phyloP scores from a whole-genome alignment of 2,888 invertebrate genomes.

The Acleris literana region DNA sequence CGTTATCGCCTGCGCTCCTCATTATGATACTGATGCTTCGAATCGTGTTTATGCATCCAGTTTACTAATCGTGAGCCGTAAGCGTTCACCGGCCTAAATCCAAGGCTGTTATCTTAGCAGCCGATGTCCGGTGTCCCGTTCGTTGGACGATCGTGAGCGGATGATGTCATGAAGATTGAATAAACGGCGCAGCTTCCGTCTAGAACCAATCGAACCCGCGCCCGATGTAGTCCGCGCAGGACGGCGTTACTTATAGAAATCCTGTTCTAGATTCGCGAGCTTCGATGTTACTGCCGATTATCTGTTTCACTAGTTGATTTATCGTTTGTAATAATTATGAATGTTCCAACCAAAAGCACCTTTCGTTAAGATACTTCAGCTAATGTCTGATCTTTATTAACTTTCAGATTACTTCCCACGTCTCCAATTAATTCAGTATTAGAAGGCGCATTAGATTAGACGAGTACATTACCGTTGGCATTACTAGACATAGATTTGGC shows the following conservation, averaged over 20 bases:
- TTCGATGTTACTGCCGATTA: constrained; percentile 10
- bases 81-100: constrained; percentile 10
- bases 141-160: constrained; percentile 42
- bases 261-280: constrained; percentile 28
- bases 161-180: constrained; percentile 45
- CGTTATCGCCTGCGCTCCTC: constrained; percentile 17
- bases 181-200: constrained; percentile 35
- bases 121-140: constrained; percentile 47
- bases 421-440: no score
- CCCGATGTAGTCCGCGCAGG: constrained; percentile 26
- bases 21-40: constrained; percentile 5
- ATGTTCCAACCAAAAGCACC: not conserved
- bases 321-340: constrained; percentile 3
- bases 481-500: constrained; percentile 35
- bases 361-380: no score
- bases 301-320: constrained; percentile 18
- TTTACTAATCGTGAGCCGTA: constrained; percentile 9
- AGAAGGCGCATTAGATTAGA: constrained; percentile 8
- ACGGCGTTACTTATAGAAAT: constrained; percentile 28
- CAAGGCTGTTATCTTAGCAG: constrained; percentile 41
- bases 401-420: no score
- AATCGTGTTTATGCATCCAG: constrained; percentile 5
- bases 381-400: no score
- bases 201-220: constrained; percentile 20
- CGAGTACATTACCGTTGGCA: constrained; percentile 25